Conservation (phyloP, 2,888 invertebrate species). For the Ptychoptera contaminata region DNA sequence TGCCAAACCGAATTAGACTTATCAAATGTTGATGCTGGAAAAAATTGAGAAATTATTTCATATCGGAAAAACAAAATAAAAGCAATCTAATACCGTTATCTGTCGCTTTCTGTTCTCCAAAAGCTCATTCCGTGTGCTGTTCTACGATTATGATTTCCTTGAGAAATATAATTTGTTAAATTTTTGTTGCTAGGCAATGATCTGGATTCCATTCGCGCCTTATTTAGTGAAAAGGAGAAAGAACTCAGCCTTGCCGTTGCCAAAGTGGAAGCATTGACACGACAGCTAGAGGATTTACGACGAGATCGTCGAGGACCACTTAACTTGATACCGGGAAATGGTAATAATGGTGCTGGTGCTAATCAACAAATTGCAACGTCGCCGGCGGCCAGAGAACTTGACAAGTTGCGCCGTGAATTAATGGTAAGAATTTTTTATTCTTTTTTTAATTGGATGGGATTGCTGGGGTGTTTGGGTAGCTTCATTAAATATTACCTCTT, state of each 20-base stretch:
- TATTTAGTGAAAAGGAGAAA: conserved; percentile 96
- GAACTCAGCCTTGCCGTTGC: conserved; percentile 93
- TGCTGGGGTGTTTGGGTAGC: too few species aligned
- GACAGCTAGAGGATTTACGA: conserved; percentile 84
- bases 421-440: conserved; percentile 49
- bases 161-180: too few species aligned
- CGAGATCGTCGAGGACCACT: conserved; percentile 45
- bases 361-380: conserved; percentile 41
- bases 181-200: conserved; percentile 56
- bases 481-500: background rate
- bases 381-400: conserved; percentile 73
- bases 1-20: too few species aligned
- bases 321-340: conserved; percentile 20
- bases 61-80: too few species aligned
- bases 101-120: too few species aligned
- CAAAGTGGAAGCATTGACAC: conserved; percentile 89
- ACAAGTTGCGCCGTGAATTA: conserved; percentile 80
- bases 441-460: background rate
- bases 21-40: too few species aligned
- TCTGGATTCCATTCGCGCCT: conserved; percentile 85
- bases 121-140: too few species aligned
- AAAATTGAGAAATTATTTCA: too few species aligned
- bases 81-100: too few species aligned
- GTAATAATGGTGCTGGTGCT: conserved; percentile 17
- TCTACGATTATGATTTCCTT: too few species aligned